phyloP scores from a whole-genome alignment of 1,140 invertebrate genomes.

The Bombus soroeensis region DNA sequence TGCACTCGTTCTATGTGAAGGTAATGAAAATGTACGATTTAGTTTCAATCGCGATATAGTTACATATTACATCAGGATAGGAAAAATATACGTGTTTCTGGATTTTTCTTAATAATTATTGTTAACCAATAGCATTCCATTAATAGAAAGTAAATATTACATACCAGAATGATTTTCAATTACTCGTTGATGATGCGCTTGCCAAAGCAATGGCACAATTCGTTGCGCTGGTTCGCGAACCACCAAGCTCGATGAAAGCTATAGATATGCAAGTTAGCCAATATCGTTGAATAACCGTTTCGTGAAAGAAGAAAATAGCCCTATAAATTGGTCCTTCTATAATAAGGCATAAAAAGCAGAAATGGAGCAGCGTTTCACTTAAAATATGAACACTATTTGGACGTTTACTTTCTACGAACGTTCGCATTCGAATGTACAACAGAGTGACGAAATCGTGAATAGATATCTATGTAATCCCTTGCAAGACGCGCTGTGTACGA shows the following conservation, averaged over 20 bases:
- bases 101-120: background rate
- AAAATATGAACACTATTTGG: constrained; percentile 46
- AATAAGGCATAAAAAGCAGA: background rate
- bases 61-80: background rate
- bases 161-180: background rate
- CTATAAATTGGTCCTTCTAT: background rate
- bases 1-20: constrained; percentile 9
- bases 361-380: constrained; percentile 29
- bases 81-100: background rate
- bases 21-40: constrained; percentile 30
- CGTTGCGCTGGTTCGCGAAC: background rate
- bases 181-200: background rate
- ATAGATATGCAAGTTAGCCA: background rate
- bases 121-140: background rate
- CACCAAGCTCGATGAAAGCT: background rate
- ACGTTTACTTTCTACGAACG: constrained; percentile 52
- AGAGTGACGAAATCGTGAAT: constrained; percentile 49
- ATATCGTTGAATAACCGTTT: background rate
- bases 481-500: constrained; percentile 42
- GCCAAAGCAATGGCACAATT: background rate
- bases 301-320: too few relatives aligned
- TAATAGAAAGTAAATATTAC: constrained; percentile 13
- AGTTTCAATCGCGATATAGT: constrained; percentile 23
- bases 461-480: constrained; percentile 53
- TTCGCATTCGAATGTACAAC: constrained; percentile 41